phyloP scores from a whole-genome alignment of 2,888 invertebrate genomes.

The Psylliodes chrysocephalus region DNA sequence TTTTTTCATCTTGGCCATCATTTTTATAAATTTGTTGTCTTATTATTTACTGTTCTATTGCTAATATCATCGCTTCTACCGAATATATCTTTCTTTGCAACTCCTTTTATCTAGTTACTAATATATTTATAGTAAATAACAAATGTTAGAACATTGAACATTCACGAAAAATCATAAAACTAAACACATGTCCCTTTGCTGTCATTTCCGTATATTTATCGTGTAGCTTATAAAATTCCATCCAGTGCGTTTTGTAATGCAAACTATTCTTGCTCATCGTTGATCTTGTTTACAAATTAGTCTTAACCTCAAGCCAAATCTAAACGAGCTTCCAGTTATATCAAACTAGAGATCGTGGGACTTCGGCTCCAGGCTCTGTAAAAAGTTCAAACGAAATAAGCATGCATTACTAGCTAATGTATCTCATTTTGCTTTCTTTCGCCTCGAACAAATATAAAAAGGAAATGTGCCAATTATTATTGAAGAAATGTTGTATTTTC shows the following conservation, averaged over 20 bases:
- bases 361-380: neutral
- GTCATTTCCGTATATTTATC: neutral
- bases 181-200: too few relatives aligned
- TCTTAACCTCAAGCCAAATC: neutral
- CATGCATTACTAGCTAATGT: neutral
- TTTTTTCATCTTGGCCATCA: too few relatives aligned
- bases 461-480: slow-evolving; percentile 12
- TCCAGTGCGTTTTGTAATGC: neutral
- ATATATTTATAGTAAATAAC: too few relatives aligned
- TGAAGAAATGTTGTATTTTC: too few relatives aligned
- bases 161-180: too few relatives aligned
- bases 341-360: neutral
- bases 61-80: too few relatives aligned
- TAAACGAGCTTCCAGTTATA: slow-evolving; percentile 1
- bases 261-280: neutral
- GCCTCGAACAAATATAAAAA: neutral
- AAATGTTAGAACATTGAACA: too few relatives aligned
- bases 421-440: neutral
- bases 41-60: too few relatives aligned
- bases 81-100: too few relatives aligned
- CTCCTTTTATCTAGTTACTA: too few relatives aligned
- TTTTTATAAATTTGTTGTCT: too few relatives aligned
- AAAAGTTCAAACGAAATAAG: neutral
- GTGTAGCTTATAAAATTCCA: neutral
- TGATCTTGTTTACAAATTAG: slow-evolving; percentile 3